Base-by-base conservation (phyloP, 2,113 vertebrate genomes). In the Chaetops frenatus region DNA sequence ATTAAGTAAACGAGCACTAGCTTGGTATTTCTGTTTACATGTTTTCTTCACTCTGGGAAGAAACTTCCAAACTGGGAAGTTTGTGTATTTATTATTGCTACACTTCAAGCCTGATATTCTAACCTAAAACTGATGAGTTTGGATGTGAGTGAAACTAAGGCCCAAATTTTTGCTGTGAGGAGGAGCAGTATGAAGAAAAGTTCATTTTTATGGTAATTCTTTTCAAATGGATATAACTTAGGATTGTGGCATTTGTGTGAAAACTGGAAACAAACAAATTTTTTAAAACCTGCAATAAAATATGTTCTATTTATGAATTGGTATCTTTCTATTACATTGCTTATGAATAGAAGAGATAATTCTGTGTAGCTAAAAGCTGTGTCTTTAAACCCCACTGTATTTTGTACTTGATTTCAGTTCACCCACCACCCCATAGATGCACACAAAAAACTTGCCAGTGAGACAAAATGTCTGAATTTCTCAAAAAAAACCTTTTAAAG, bases 241-340 rank as follows among this genome's bases (percentile, higher is more conserved):
- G 10, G 29, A 62, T 35, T 1, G 0, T 29, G 7, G 13, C 7
- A 62, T 70, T 87, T 2, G 0, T 47, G 29, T 40, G 28, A 71
- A 71, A 87, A 56, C 48, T 29, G 16, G n/a, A 33, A 78, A 53
- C 40, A 62, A 61, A 45, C 7, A 28, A 51, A 56, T 5, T n/a
- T n/a, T n/a, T n/a, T n/a, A 21, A 50, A 19, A 15, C 29, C n/a
- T 38, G 8, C 40, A 21, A 47, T 25, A 40, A 40, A 79, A 56
- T 3, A 48, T 8, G 11, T 42, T 31, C 4, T 72, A 27, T 22
- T 50, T 38, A 50, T 50, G 4, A 64, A 50, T 4, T 48, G 9
- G 5, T 64, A 42, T 35, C 2, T 42, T 64, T 50, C 57, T 27
- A 65, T 50, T 15, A 19, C 8, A 27, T 11, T 65, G 42, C 23